Conservation (phyloP, 2,888 invertebrate species). For the Nasonovia ribisnigri region DNA sequence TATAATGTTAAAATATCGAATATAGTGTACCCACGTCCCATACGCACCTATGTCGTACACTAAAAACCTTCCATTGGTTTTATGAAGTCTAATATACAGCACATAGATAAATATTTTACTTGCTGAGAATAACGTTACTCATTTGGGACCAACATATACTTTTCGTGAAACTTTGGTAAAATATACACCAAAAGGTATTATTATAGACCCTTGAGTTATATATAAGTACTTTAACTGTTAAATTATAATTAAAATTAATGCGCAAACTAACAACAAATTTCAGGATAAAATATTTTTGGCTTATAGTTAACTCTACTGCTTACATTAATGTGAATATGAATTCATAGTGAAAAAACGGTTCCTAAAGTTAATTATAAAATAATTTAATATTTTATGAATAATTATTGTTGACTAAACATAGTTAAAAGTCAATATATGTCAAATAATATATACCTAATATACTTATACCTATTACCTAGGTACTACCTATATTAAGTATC, state of each 20-base stretch:
- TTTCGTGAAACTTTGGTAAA: slow-evolving; percentile 32
- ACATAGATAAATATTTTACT: slow-evolving; percentile 41
- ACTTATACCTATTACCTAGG: no score
- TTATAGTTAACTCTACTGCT: background rate
- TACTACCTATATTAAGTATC: no score
- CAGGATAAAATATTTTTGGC: slow-evolving; percentile 11
- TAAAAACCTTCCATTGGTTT: background rate
- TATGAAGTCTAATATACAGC: background rate
- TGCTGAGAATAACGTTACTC: slow-evolving; percentile 16
- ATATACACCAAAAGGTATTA: slow-evolving; percentile 20
- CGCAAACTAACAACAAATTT: slow-evolving; percentile 29
- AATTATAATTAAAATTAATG: slow-evolving; percentile 46
- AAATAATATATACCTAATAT: no score
- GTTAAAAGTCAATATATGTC: no score
- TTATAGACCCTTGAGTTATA: slow-evolving; percentile 37
- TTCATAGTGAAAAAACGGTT: background rate
- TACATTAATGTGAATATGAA: background rate
- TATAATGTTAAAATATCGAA: background rate
- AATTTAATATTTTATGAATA: no score
- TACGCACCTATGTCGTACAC: background rate
- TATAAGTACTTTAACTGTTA: slow-evolving; percentile 34
- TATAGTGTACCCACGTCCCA: background rate
- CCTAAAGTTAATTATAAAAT: no score
- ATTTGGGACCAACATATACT: slow-evolving; percentile 44
- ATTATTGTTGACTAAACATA: no score